Evolutionary conservation across 2,113 vertebrate species (phyloP), one percentile per base, ranked within the genome.

Genomic region (Gavialis gangeticus): DNA sequence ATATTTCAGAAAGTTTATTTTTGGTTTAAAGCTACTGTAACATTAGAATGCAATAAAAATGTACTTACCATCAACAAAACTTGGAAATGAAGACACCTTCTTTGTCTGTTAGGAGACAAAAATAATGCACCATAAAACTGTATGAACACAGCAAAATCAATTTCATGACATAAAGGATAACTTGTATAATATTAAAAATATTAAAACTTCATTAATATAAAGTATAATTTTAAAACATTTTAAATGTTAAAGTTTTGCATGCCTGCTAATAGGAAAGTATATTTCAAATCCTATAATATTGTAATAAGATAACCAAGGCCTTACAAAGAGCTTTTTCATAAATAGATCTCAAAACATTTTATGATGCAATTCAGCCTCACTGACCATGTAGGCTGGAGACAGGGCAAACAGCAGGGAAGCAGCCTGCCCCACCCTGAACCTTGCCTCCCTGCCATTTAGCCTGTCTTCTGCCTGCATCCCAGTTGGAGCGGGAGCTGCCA

Each of bases 51-150:
- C 66, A 88, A 4, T 79, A 88, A 88, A 90, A 96, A 58, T 66
- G 10, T 79, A 98, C 99, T 99, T 98, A 99, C 99, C 99, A 95
- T 99, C 99, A 79, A 99, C 99, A 97, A 99, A 99, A 97, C 99
- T 99, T 92, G 99, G 99, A 96, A 99, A 99, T 5, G 99, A 98
- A 27, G 99, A 98, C 79, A 98, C 98, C 97, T 99, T 99, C 98
- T 99, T 99, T 67, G 99, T 98, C 97, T 99, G 98, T 98, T 98
- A 85, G 88, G 94, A 97, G 93, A 96, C 34, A 97, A 97, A 93
- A 95, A 93, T n/a, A 90, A 66, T 19, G 11, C 59, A 34, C 24
- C 11, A n/a, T 13, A 34, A 11, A 54, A 85, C 30, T 25, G 46
- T 71, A 84, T 24, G 90, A 81, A 22, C 92, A 78, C 89, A 94